Percentiles rank a stretch among this genome's conserved stretches.
Conservation (phyloP, 2,888 invertebrate species). For the Minunthozetes semirufus region DNA sequence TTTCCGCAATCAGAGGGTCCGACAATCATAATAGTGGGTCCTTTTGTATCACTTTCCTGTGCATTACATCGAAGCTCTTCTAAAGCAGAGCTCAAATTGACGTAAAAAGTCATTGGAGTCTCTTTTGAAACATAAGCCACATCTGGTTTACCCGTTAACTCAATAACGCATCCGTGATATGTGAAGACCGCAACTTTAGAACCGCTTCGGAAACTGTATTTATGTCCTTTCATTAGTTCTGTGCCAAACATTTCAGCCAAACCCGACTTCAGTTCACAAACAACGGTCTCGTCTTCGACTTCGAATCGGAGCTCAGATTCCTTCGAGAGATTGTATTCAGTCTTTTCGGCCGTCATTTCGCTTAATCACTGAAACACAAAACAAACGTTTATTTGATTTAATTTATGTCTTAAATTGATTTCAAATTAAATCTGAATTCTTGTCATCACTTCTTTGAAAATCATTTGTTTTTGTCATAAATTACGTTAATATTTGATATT, state of each 20-base stretch:
- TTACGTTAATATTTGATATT: background rate
- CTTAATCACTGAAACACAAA: background rate
- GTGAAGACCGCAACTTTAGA: constrained; percentile 93
- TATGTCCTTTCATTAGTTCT: constrained; percentile 84
- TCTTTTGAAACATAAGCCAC: constrained; percentile 86
- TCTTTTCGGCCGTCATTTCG: background rate
- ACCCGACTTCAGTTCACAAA: constrained; percentile 68
- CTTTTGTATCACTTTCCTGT: constrained; percentile 60
- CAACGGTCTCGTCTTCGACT: constrained; percentile 58
- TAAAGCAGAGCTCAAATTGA: constrained; percentile 90
- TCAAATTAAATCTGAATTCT: too few species aligned
- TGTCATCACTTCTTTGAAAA: too few species aligned
- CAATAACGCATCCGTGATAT: constrained; percentile 77
- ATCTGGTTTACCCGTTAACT: constrained; percentile 75
- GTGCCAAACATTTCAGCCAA: constrained; percentile 95
- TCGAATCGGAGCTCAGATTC: constrained; percentile 79
- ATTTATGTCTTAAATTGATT: too few species aligned
- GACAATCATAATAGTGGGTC: constrained; percentile 78
- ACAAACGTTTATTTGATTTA: background rate
- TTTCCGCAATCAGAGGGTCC: constrained; percentile 97
- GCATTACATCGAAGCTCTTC: constrained; percentile 80
- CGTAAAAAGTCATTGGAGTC: constrained; percentile 91
- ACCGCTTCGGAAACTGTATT: constrained; percentile 78
- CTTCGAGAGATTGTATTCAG: background rate
- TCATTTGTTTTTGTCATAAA: background rate